These are phyloP conservation scores for Ia io DNA, from an alignment of 2,113 vertebrate genomes.

Conservation along the genomic window DNA sequence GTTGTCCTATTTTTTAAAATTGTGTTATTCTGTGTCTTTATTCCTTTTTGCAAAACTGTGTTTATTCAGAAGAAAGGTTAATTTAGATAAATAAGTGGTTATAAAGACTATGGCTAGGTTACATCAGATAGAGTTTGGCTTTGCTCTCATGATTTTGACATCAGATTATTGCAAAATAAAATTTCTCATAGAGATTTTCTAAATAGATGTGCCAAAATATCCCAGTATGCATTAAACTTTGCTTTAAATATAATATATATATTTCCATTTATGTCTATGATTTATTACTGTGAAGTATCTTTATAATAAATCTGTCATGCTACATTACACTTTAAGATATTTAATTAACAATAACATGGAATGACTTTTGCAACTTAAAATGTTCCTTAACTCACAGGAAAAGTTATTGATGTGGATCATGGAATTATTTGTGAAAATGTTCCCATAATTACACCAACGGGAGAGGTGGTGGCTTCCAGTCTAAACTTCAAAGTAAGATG, in stretches of 20 bases:
- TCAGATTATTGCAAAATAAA: conserved; percentile 12
- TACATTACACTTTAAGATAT: neutral
- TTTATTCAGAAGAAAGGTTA: neutral
- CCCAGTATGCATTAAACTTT: neutral
- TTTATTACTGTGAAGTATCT: neutral
- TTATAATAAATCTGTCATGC: neutral
- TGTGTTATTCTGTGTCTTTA: neutral
- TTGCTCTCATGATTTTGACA: neutral
- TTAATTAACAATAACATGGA: neutral
- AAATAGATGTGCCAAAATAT: neutral
- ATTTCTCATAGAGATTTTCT: neutral
- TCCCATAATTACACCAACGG: conserved; percentile 97
- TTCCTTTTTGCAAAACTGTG: neutral
- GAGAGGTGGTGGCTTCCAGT: conserved; percentile 95
- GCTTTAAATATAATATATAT: neutral
- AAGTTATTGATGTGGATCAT: conserved; percentile 96
- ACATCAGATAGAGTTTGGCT: neutral
- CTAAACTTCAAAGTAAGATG: conserved; percentile 95
- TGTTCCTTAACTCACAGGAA: conserved; percentile 83
- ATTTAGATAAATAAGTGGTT: conserved; percentile 5
- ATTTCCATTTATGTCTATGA: neutral
- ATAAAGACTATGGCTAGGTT: neutral
- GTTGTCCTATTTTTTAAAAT: neutral
- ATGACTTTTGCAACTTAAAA: conserved; percentile 52
- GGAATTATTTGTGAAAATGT: conserved; percentile 97